Percentiles rank a stretch among this genome's conserved stretches.
Evolutionary conservation across 2,797 vertebrate species (phyloP).

Genomic region (Pristis pectinata): DNA sequence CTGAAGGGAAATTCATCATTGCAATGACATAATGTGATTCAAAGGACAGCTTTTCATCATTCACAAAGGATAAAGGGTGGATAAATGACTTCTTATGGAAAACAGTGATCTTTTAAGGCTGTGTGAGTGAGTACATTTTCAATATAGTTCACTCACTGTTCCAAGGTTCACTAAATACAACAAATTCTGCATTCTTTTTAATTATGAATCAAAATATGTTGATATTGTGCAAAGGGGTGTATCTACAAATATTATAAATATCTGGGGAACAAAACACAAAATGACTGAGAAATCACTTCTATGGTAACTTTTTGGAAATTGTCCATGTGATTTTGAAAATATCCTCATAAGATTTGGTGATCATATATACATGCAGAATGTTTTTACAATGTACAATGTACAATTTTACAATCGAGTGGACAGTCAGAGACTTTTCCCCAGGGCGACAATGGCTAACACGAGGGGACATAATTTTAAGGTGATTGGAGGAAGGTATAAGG

Average conservation of each 20-base stretch:
- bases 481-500: too few relatives aligned
- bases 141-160: background rate
- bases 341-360: background rate
- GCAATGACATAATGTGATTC: background rate
- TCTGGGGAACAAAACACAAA: background rate
- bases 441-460: too few relatives aligned
- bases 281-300: background rate
- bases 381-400: background rate
- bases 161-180: background rate
- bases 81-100: background rate
- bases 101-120: background rate
- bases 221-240: background rate
- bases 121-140: background rate
- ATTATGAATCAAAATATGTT: background rate
- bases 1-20: background rate
- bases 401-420: too few relatives aligned
- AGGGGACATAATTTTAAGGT: too few relatives aligned
- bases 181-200: background rate
- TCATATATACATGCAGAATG: background rate
- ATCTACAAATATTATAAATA: background rate
- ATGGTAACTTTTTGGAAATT: background rate
- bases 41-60: background rate
- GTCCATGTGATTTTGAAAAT: background rate
- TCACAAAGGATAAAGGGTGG: background rate
- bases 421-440: too few relatives aligned